Evolutionary conservation across 37 sponge, comb jelly and placozoan species (phyloP).

Genomic region (Geodia barretti): DNA sequence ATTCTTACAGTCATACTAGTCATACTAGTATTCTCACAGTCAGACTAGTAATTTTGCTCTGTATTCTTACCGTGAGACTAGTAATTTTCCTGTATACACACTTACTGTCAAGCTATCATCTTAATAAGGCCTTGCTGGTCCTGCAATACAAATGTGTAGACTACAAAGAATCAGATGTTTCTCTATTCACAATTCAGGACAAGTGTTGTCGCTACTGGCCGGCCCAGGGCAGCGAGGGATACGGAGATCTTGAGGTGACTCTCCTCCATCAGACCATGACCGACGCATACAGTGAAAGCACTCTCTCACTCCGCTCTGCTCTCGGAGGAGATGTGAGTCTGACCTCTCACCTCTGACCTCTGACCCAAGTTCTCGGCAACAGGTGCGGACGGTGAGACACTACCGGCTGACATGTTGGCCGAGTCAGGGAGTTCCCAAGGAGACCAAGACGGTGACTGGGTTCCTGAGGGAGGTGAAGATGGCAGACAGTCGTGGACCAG

Average conservation of each 20-base stretch:
- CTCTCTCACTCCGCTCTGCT: conserved; percentile 33
- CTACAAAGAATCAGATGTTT: not conserved
- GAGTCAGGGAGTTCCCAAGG: conserved; percentile 75
- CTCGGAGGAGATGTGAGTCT: conserved; percentile 17
- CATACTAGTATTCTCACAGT: too few relatives aligned
- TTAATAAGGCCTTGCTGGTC: too few relatives aligned
- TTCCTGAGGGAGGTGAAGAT: conserved; percentile 45
- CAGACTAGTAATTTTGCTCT: too few relatives aligned
- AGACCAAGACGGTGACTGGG: conserved; percentile 44
- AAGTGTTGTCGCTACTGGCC: conserved; percentile 92
- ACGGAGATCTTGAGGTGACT: conserved; percentile 66
- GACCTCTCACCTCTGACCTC: not conserved
- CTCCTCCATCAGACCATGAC: conserved; percentile 8
- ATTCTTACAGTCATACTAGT: too few relatives aligned
- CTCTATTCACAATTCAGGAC: conserved; percentile 20
- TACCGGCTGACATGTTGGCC: conserved; percentile 90
- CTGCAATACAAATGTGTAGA: not conserved
- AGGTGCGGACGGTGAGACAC: conserved; percentile 64
- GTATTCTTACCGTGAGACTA: too few relatives aligned
- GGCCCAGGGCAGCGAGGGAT: conserved; percentile 39
- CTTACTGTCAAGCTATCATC: too few relatives aligned
- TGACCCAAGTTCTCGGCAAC: conserved; percentile 7
- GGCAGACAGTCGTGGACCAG: conserved; percentile 44
- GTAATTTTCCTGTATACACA: too few relatives aligned
- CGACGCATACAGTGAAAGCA: conserved; percentile 31